Conservation (phyloP, 2,113 vertebrate species). For the Archilochus colubris region DNA sequence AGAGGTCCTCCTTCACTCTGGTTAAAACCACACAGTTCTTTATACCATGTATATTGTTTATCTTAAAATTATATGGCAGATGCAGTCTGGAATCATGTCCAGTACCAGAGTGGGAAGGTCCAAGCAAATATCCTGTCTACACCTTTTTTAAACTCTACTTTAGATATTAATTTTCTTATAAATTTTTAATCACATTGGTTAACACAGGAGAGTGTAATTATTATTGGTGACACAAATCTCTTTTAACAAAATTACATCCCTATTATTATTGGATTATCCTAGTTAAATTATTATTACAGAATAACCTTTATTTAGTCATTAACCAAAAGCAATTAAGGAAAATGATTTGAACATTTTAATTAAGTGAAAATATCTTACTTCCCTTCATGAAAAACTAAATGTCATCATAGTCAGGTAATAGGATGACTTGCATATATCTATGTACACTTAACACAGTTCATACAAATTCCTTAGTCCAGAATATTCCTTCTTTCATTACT, state of each 20-base stretch:
- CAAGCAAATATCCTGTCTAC: background rate
- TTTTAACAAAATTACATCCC: constrained; percentile 11
- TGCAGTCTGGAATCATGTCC: background rate
- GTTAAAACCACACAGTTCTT: background rate
- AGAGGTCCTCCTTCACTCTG: background rate
- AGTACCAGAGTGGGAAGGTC: background rate
- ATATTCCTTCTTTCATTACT: background rate
- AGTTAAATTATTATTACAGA: background rate
- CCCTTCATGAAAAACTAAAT: background rate
- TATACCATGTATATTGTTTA: background rate
- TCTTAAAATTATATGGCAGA: background rate
- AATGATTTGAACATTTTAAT: constrained; percentile 1
- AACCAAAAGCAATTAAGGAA: background rate
- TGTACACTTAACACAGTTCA: background rate
- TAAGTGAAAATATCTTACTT: background rate
- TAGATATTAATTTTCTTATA: background rate
- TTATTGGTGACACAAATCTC: background rate
- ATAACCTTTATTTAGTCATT: constrained; percentile 25
- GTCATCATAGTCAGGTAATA: background rate
- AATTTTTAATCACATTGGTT: constrained; percentile 14
- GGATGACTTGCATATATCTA: background rate
- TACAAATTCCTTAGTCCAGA: background rate
- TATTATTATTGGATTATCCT: constrained; percentile 18
- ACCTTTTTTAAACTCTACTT: background rate
- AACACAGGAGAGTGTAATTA: background rate